Base-by-base conservation (phyloP, 2,888 invertebrate species). In the Archaeoteleia sp. region DNA sequence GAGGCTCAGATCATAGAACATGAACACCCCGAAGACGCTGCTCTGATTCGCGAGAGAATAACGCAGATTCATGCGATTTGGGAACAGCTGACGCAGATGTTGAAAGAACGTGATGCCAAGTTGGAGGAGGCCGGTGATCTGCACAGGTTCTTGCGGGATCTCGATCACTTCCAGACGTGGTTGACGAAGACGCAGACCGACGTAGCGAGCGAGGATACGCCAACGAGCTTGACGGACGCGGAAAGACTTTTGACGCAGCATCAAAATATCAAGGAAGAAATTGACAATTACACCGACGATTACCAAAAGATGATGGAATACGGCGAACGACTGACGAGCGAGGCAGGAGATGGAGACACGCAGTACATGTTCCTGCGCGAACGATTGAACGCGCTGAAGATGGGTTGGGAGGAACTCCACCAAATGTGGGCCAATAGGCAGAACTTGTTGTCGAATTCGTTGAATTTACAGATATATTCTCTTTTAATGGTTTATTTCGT, bases 361-460 rank as follows among this genome's bases (percentile, higher is more conserved):
- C 99, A 99, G 86, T 99, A 99, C 88, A 98, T 99, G 98, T 99
- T 99, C 94, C 88, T 99, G 79, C 91, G 98, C 68, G 98, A 98
- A 87, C 91, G 99, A 37, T 89, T 99, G 74, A 98, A 97, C 89
- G 99, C 98, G 0, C 88, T 99, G 51, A 96, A 98, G 86, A 97
- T 98, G 87, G 99, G 99, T 60, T 99, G 99, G 99, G 96, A 96
- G 71, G 99, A 99, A 84, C 88, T 99, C 66, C 95, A 98, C 82
- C 96, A 98, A 87, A 99, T 99, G 99, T 99, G 99, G 98, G 98
- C 97, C 86, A 98, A 98, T 87, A 87, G 98, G 23, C 98, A 99
- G 84, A 94, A 96, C 77, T 87, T 98, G 74, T 88, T 99, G 13
- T 94, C 97, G 1, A 97, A 98, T 87, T 96, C 95, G 75, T 90